phyloP scores from a whole-genome alignment of 2,888 invertebrate species.

The Drosophila sordidula region DNA sequence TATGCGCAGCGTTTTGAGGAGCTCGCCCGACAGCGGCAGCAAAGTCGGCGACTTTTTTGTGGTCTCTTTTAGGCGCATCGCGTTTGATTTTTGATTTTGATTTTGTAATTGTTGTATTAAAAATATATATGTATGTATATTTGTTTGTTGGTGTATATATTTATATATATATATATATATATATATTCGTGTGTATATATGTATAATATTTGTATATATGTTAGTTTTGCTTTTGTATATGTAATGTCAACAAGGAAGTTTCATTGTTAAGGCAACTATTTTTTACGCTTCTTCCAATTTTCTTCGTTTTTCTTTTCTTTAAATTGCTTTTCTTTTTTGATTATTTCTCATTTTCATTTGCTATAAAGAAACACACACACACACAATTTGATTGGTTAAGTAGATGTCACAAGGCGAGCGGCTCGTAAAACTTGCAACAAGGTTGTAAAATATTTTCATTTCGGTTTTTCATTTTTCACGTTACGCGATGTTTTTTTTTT shows the following conservation, averaged over 20 bases:
- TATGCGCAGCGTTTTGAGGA: slow-evolving; percentile 65
- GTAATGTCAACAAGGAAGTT: slow-evolving; percentile 74
- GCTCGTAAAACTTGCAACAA: slow-evolving; percentile 39
- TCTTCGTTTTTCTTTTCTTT: slow-evolving; percentile 27
- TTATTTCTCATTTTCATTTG: slow-evolving; percentile 40
- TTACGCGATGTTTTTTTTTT: not conserved
- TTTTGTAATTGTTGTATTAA: slow-evolving; percentile 39
- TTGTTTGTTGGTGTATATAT: slow-evolving; percentile 24
- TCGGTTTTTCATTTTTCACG: slow-evolving; percentile 12
- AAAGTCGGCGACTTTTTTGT: slow-evolving; percentile 60
- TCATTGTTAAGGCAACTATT: slow-evolving; percentile 77
- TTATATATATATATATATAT: slow-evolving; percentile 27
- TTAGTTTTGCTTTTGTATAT: slow-evolving; percentile 40
- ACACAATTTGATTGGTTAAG: slow-evolving; percentile 17
- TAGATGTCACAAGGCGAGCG: slow-evolving; percentile 15
- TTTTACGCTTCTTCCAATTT: slow-evolving; percentile 36
- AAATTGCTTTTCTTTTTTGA: slow-evolving; percentile 22
- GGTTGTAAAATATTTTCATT: slow-evolving; percentile 30
- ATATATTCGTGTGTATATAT: slow-evolving; percentile 30
- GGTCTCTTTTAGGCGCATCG: slow-evolving; percentile 75
- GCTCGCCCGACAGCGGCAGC: slow-evolving; percentile 58
- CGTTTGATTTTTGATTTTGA: slow-evolving; percentile 23
- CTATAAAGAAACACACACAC: slow-evolving; percentile 14
- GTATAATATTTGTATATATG: slow-evolving; percentile 47
- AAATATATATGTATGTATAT: slow-evolving; percentile 40